Percentiles rank a stretch among this genome's conserved stretches.
phyloP scores from a whole-genome alignment of 2,888 invertebrate species.

The Mesoligia furuncula region DNA sequence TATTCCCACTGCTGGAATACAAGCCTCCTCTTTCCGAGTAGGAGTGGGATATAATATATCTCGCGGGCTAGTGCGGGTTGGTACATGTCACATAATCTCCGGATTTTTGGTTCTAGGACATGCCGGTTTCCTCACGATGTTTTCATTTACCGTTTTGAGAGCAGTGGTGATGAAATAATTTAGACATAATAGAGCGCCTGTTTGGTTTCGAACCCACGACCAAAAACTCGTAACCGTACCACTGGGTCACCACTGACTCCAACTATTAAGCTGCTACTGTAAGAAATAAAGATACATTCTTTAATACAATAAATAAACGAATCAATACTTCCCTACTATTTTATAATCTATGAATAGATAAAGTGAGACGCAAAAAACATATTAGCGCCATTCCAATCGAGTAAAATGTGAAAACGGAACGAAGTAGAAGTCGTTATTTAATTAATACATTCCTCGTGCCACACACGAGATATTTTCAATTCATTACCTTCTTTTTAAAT shows the following conservation, averaged over 20 bases:
- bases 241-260: neutral
- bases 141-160: neutral
- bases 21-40: too few relatives aligned
- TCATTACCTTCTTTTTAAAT: constrained; percentile 19
- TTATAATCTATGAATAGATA: neutral
- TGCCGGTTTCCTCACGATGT: neutral
- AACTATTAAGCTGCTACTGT: neutral
- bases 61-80: neutral
- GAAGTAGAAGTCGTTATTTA: constrained; percentile 32
- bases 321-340: neutral
- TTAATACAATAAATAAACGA: neutral
- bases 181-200: neutral
- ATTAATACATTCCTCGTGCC: constrained; percentile 35
- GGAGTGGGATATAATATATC: neutral
- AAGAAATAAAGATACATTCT: neutral
- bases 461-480: constrained; percentile 35
- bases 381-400: constrained; percentile 11
- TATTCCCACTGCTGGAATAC: neutral
- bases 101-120: neutral
- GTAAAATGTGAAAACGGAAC: constrained; percentile 13
- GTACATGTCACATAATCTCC: neutral
- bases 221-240: neutral
- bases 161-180: neutral
- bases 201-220: too few relatives aligned
- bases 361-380: constrained; percentile 8